Conservation (phyloP, 2,113 vertebrate genomes). For the Catharus minimus region DNA sequence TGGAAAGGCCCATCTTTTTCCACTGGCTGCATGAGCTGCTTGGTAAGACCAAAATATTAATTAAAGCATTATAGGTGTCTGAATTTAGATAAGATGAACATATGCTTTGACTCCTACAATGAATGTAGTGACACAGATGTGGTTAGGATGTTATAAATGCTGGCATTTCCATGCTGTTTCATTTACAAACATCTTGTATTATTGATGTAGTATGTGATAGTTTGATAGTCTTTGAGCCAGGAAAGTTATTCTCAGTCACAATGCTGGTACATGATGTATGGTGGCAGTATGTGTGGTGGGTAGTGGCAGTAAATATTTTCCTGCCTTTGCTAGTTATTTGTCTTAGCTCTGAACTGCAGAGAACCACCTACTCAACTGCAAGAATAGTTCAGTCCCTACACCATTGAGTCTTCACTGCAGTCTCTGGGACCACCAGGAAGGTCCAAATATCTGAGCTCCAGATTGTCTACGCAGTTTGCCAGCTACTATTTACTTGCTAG, state of each 20-base stretch:
- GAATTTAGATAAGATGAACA: not conserved
- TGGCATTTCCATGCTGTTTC: not conserved
- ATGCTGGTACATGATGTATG: conserved; percentile 27
- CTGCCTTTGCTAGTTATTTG: conserved; percentile 49
- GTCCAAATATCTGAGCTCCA: conserved; percentile 31
- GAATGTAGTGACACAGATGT: not conserved
- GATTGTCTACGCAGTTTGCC: conserved; percentile 14
- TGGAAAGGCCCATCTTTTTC: not conserved
- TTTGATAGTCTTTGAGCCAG: not conserved
- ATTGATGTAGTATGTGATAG: not conserved
- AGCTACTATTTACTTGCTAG: conserved; percentile 8
- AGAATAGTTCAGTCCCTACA: conserved; percentile 15
- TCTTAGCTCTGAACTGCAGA: conserved; percentile 35
- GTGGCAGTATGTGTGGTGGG: conserved; percentile 29
- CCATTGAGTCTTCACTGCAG: not conserved
- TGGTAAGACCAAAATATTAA: not conserved
- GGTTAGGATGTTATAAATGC: not conserved
- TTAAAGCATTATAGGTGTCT: not conserved
- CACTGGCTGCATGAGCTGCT: not conserved
- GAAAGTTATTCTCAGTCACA: conserved; percentile 42
- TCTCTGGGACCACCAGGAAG: not conserved
- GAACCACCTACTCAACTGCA: conserved; percentile 53
- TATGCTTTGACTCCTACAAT: not conserved
- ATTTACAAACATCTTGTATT: not conserved
- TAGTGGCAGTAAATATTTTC: conserved; percentile 59